Percentiles rank a stretch among this genome's conserved stretches.
Conservation (phyloP, 2,888 invertebrate genomes). For the Morpho deidamia region DNA sequence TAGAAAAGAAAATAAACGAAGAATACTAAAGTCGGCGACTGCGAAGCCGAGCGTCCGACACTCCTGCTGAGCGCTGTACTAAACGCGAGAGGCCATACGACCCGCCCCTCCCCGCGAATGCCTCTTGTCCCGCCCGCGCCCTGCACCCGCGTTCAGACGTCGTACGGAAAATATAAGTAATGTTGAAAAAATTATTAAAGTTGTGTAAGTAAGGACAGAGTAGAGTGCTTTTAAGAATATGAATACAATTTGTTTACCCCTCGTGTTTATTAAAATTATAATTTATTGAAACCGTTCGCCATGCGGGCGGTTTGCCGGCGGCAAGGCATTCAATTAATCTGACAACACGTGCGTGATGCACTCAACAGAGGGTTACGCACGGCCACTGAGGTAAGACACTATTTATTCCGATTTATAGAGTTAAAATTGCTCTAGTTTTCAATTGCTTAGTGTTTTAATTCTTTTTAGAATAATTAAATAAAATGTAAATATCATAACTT, state of each 20-base stretch:
- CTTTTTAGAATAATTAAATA: neutral
- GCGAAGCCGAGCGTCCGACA: conserved; percentile 74
- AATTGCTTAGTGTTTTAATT: conserved; percentile 8
- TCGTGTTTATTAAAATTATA: conserved; percentile 38
- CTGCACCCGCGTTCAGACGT: conserved; percentile 58
- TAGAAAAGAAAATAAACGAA: conserved; percentile 79
- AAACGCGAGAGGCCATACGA: conserved; percentile 71
- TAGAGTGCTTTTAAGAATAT: conserved; percentile 31
- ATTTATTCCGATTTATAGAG: conserved; percentile 53
- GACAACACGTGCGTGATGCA: conserved; percentile 70
- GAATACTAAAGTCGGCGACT: conserved; percentile 73
- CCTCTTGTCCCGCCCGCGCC: conserved; percentile 50
- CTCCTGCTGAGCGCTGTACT: conserved; percentile 78
- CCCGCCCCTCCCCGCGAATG: conserved; percentile 54
- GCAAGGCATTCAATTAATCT: conserved; percentile 63
- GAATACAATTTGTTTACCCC: conserved; percentile 34
- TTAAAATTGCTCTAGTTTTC: conserved; percentile 24
- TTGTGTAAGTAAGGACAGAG: conserved; percentile 41
- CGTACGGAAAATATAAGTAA: conserved; percentile 53
- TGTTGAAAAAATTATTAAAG: conserved; percentile 44
- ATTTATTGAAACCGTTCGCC: conserved; percentile 32
- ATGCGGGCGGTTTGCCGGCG: conserved; percentile 26
- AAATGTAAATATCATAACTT: neutral
- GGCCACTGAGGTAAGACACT: conserved; percentile 26
- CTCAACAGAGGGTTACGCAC: conserved; percentile 28